Evolutionary conservation across 2,797 vertebrate species (phyloP), one percentile per base, ranked within the genome.

Genomic region (Ctenopoma multispine): DNA sequence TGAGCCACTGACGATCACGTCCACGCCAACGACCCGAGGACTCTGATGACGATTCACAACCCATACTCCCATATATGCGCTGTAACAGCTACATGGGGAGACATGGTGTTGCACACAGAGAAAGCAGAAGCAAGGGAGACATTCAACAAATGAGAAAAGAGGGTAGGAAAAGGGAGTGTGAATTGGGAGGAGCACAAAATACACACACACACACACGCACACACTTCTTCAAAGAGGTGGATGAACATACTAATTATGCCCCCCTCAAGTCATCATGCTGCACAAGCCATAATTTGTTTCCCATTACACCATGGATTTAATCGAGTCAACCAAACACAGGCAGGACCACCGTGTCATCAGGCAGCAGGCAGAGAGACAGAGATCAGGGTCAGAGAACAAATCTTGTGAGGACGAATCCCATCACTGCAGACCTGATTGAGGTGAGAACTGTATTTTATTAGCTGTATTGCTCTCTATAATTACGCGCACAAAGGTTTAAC

Each of bases 221-320:
- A 65, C 48, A 59, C 20, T 21, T 77, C 67, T 80, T 69, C 66
- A 80, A 62, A 79, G 76, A 75, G 75, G 65, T 84, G 79, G 73
- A 69, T 78, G 85, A 86, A 82, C 86, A 83, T 84, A 83, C 80
- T 84, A 91, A 90, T 91, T 87, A 90, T 50, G 53, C 53, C 77
- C 61, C 63, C 74, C 80, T 84, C 83, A 84, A 82, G 80, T 82
- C 79, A 75, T 86, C 80, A 64, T 68, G 77, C 83, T 67, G 68
- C 74, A 87, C 81, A 70, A 83, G 77, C 81, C 79, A 69, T 82
- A 83, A 91, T 92, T 90, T 88, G 87, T 83, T 89, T 89, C 87
- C 87, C 86, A 88, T 91, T 89, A 90, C 83, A 89, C 77, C 72
- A 58, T 63, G 77, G 83, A 90, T 92, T 86, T 89, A 82, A 90